These are phyloP conservation scores for Polypedilum vanderplanki DNA, from an alignment of 1,140 invertebrate genomes.

Conservation along the genomic window DNA sequence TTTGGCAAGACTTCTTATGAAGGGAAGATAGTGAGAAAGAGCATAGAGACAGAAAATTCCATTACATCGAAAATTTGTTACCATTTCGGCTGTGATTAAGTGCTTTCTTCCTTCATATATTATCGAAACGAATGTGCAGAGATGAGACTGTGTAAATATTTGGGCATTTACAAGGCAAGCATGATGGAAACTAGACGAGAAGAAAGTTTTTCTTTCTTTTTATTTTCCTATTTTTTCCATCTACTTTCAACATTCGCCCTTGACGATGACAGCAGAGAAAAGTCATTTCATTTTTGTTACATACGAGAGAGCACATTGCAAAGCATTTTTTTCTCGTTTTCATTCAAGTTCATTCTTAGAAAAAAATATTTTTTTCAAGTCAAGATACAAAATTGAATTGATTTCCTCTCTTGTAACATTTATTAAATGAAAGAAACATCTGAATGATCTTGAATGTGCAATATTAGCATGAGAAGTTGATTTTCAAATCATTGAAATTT, in stretches of 20 bases:
- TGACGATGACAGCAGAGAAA: background rate
- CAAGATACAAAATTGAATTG: no score
- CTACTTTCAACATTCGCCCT: background rate
- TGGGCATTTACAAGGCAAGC: background rate
- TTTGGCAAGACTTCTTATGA: background rate
- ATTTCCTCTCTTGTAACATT: no score
- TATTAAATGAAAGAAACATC: no score
- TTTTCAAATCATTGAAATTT: no score
- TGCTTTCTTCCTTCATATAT: slow-evolving; percentile 12
- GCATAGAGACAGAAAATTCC: background rate
- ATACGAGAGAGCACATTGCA: background rate
- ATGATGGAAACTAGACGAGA: background rate
- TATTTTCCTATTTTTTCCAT: background rate
- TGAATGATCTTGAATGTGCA: no score
- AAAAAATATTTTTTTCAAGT: no score
- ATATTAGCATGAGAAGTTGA: no score
- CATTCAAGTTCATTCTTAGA: background rate
- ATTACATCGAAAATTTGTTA: slow-evolving; percentile 14
- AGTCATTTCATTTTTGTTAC: slow-evolving; percentile 5
- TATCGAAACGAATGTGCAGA: background rate
- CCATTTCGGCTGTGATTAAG: slow-evolving; percentile 17
- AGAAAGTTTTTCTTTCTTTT: background rate
- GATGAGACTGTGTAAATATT: background rate
- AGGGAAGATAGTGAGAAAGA: background rate
- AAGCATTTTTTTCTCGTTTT: background rate